Base-by-base conservation (phyloP, 2,888 invertebrate genomes). In the Geophilus truncorum region DNA sequence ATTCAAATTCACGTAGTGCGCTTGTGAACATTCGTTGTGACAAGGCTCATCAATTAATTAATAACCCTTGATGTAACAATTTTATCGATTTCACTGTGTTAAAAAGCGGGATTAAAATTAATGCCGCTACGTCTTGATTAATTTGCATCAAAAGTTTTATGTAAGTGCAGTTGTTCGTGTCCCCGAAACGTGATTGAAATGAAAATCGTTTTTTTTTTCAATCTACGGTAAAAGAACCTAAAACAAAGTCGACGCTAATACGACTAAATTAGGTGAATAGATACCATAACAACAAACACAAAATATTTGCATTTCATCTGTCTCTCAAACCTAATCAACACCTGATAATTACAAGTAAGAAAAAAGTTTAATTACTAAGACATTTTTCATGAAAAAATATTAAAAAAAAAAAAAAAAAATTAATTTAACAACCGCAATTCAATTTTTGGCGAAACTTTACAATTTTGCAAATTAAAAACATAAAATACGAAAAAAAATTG, bases 31-130 rank as follows among this genome's bases (percentile, higher is more conserved):
- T 62, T 62, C 62, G 62, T 62, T 62, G 15, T 62, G 23, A 62
- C 25, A 62, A 62, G 62, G 62, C 62, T 62, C 62, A 62, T 62
- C 25, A 62, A 62, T 62, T 62, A 62, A 62, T 62, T 62, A 62
- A 62, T 62, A 62, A 62, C 62, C 62, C 62, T 62, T 25, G 25
- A 62, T 23, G 62, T 25, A 62, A 62, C 62, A 62, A 62, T 25
- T 62, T 62, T 62, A 62, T 62, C 62, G 62, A 62, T 25, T 62
- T 25, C 25, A 12, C 9, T 25, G 62, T 25, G 62, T 62, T 57
- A 57, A 57, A 57, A 57, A 57, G 57, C 4, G 18, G 18, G 57
- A 25, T 62, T 62, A 62, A 62, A 62, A 25, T 62, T 62, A 15
- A 62, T 15, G 9, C 9, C 4, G 32, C 32, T 62, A 62, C 62